phyloP scores from a whole-genome alignment of 2,113 vertebrate genomes.

The Argyrosomus japonicus region DNA sequence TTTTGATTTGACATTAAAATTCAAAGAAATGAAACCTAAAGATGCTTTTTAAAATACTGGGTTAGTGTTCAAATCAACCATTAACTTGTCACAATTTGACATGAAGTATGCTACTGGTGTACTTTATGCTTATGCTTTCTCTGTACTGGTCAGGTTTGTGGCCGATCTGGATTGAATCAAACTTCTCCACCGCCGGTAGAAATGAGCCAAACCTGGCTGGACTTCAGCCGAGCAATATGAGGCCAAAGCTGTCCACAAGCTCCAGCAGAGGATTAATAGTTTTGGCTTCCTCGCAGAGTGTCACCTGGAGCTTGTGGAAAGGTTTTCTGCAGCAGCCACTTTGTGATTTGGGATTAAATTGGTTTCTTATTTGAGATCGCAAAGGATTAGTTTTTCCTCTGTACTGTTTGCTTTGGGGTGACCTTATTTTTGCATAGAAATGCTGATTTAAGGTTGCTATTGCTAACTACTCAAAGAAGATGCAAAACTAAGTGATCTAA shows the following conservation, averaged over 20 bases:
- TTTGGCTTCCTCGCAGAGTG: slow-evolving; percentile 30
- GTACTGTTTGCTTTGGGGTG: slow-evolving; percentile 4
- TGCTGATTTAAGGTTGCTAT: not conserved
- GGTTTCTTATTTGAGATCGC: slow-evolving; percentile 17
- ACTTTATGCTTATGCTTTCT: slow-evolving; percentile 11
- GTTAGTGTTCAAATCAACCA: slow-evolving; percentile 21
- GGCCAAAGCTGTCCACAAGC: slow-evolving; percentile 66
- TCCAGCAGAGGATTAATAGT: slow-evolving; percentile 62
- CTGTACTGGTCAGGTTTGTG: slow-evolving; percentile 45
- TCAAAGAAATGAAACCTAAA: not conserved
- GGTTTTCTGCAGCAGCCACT: slow-evolving; percentile 16
- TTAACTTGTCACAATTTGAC: slow-evolving; percentile 32
- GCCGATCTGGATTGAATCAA: slow-evolving; percentile 65
- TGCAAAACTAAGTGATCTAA: not conserved
- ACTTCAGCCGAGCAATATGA: slow-evolving; percentile 46
- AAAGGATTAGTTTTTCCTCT: not conserved
- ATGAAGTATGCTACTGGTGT: slow-evolving; percentile 20
- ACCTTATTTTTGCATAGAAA: not conserved
- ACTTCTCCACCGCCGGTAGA: slow-evolving; percentile 25
- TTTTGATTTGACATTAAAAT: not conserved
- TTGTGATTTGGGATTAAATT: slow-evolving; percentile 11
- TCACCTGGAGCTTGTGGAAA: slow-evolving; percentile 48
- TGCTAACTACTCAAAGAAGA: too few relatives aligned
- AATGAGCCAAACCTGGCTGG: slow-evolving; percentile 72
- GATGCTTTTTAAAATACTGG: not conserved